Percentiles rank a stretch among this genome's conserved stretches.
phyloP scores from a whole-genome alignment of 1,140 invertebrate species.

The Adoxophyes honmai region DNA sequence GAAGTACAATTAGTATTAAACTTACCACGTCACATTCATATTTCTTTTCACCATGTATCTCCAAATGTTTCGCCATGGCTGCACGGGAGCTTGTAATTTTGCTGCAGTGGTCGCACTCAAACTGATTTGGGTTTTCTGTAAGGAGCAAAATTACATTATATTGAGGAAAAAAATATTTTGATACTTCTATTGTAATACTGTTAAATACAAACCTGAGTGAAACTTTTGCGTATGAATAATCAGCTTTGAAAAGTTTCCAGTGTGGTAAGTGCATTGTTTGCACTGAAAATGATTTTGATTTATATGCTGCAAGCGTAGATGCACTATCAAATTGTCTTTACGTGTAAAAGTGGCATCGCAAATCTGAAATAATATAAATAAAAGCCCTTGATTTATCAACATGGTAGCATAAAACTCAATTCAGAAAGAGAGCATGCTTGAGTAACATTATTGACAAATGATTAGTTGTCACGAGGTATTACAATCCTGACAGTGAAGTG shows the following conservation, averaged over 20 bases:
- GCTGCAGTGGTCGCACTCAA: conserved; percentile 58
- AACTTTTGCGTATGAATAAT: conserved; percentile 40
- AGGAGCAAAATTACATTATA: no score
- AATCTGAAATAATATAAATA: conserved; percentile 42
- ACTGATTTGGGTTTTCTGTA: conserved; percentile 19
- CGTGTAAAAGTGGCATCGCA: conserved; percentile 51
- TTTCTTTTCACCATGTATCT: conserved; percentile 67
- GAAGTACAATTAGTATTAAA: conserved; percentile 15
- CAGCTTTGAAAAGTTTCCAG: conserved; percentile 51
- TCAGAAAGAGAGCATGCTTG: no score
- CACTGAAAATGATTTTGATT: conserved; percentile 37
- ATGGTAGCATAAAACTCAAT: no score
- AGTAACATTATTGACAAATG: no score
- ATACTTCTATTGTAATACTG: no score
- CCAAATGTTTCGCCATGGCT: conserved; percentile 61
- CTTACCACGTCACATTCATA: conserved; percentile 60
- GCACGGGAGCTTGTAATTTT: conserved; percentile 54
- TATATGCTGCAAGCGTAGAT: conserved; percentile 53
- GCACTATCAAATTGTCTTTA: conserved; percentile 64
- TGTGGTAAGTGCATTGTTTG: conserved; percentile 47
- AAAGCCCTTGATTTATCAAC: conserved; percentile 10
- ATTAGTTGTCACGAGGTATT: no score
- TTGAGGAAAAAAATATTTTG: no score
- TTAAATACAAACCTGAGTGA: conserved; percentile 57
- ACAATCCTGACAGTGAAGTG: no score